These are phyloP conservation scores for Lysiphlebus fabarum DNA, from an alignment of 1,140 invertebrate species.

Conservation along the genomic window DNA sequence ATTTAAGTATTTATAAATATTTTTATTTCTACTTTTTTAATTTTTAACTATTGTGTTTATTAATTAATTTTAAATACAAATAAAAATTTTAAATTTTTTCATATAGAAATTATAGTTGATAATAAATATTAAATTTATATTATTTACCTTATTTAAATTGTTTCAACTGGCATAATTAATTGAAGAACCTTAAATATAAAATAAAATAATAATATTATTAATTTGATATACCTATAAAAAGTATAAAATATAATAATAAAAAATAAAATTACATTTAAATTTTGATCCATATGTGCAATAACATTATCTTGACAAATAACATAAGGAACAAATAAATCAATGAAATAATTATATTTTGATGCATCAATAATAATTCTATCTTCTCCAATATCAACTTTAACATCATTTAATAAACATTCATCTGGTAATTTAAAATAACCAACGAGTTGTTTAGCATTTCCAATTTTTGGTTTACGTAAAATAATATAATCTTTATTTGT, in stretches of 20 bases:
- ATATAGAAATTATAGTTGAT: background rate
- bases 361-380: conserved; percentile 69
- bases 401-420: conserved; percentile 60
- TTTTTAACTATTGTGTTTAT: too few relatives aligned
- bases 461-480: conserved; percentile 49
- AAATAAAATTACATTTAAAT: conserved; percentile 31
- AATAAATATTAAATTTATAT: background rate
- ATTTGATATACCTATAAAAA: background rate
- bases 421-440: conserved; percentile 61
- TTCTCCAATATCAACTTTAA: conserved; percentile 67
- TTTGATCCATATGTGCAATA: conserved; percentile 63
- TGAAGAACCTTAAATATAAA: conserved; percentile 43
- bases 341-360: conserved; percentile 56
- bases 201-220: conserved; percentile 3
- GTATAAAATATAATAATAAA: background rate
- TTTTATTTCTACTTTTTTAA: too few relatives aligned
- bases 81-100: too few relatives aligned
- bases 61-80: too few relatives aligned
- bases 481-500: conserved; percentile 51
- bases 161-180: conserved; percentile 36
- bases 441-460: conserved; percentile 52
- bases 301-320: conserved; percentile 59
- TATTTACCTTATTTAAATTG: background rate
- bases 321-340: conserved; percentile 69
- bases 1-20: too few relatives aligned